Evolutionary conservation across 2,113 vertebrate species (phyloP), one percentile per base, ranked within the genome.

Genomic region (Ibidorhyncha struthersii): DNA sequence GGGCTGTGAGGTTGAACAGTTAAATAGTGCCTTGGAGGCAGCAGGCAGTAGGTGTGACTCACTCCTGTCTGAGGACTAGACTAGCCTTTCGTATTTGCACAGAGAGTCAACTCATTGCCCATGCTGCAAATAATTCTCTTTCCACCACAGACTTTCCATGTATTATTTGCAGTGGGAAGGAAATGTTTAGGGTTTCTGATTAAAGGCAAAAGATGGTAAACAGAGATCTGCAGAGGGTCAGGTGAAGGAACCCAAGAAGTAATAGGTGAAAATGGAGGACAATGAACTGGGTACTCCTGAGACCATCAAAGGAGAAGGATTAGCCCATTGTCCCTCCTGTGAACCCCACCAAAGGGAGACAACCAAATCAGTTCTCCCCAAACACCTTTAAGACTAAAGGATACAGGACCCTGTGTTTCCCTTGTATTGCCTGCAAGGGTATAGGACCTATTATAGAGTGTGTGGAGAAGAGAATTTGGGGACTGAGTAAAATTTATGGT

Each of bases 401-500:
- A 14, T 82, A 14, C 13, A 34, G 40, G 9, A 25, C 2, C 5
- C 34, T 83, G 12, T 43, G 13, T 72, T 49, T 6, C 20, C 26
- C 8, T 62, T 30, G 5, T 58, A 12, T 23, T 49, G 10, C 12
- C 32, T 61, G 12, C 10, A 34, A 12, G 6, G 10, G 8, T 32
- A 27, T 19, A 65, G 36, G 4, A 43, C 17, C 3, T 56, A 0
- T 29, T 14, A 47, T 0, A 18, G 15, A 7, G 2, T 10, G 21
- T 45, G 34, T 2, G 0, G 27, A 25, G 23, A 72, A 65, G 6
- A 32, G 10, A 84, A 26, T 1, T 26, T 41, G 25, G 8, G 10
- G 14, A 63, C 7, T 18, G 22, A 56, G 14, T 36, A 49, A 70
- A 69, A 34, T 18, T 36, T 40, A 14, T 13, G 15, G 20, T 69